Conservation (phyloP, 2,113 vertebrate genomes). For the Microtus montanus region DNA sequence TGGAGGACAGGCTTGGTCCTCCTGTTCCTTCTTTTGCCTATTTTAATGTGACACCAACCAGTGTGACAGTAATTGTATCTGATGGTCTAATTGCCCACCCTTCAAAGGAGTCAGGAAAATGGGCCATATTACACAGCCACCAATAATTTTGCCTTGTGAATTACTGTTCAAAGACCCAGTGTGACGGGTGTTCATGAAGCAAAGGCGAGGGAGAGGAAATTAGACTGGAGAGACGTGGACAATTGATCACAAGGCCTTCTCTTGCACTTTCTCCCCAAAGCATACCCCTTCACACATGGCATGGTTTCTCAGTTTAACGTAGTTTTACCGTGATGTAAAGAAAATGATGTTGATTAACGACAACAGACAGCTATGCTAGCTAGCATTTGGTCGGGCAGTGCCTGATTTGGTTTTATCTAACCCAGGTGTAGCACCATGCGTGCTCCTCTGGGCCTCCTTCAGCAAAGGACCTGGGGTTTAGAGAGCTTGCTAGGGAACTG, state of each 20-base stretch:
- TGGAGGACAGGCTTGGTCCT: not conserved
- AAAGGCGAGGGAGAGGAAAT: accelerated
- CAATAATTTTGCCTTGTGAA: not conserved
- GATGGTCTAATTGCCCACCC: conserved; percentile 10
- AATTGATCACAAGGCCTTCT: not conserved
- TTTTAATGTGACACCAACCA: not conserved
- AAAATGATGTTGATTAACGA: not conserved
- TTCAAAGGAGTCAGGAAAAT: not conserved
- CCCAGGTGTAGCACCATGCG: not conserved
- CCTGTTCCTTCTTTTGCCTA: not conserved
- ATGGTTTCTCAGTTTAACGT: not conserved
- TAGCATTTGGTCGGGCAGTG: not conserved
- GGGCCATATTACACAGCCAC: not conserved
- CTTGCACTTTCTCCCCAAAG: not conserved
- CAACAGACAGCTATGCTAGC: not conserved
- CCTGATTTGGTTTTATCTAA: not conserved
- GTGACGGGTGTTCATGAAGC: not conserved
- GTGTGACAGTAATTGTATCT: not conserved
- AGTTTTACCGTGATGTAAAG: accelerated
- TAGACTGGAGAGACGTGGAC: accelerated
- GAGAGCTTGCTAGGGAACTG: not conserved
- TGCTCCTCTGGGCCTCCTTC: not conserved
- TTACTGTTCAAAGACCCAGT: not conserved
- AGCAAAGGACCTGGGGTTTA: not conserved
- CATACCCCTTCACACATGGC: not conserved